These are phyloP conservation scores for Philopotamus ludificatus DNA, from an alignment of 1,140 invertebrate genomes.

Conservation along the genomic window DNA sequence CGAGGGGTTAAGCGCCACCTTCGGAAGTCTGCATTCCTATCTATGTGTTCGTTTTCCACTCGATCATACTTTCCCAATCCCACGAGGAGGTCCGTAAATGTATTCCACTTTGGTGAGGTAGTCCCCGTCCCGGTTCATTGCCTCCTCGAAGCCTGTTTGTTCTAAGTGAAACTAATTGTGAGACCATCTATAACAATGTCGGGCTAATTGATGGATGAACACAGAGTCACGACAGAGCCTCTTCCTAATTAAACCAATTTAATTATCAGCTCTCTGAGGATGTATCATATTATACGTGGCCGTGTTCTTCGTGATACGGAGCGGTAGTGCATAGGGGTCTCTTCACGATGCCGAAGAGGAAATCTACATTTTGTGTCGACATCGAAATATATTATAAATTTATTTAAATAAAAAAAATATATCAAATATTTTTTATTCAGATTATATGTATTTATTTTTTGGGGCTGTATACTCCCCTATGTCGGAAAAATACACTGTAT, in stretches of 20 bases:
- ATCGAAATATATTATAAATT: not conserved
- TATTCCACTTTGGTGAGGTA: not conserved
- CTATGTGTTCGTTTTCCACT: not conserved
- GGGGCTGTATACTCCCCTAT: too few relatives aligned
- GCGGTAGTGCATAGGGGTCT: not conserved
- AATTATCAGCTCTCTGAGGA: conserved; percentile 5
- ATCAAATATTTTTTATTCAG: too few relatives aligned
- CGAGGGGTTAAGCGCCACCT: not conserved
- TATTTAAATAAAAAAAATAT: not conserved
- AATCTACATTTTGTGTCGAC: not conserved
- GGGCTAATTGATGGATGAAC: conserved; percentile 36
- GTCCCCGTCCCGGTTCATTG: conserved; percentile 27
- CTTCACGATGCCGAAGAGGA: not conserved
- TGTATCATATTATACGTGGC: not conserved
- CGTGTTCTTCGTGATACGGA: not conserved
- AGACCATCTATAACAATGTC: conserved; percentile 30
- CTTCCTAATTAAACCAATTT: conserved; percentile 27
- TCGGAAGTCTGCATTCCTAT: not conserved
- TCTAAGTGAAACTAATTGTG: conserved; percentile 30
- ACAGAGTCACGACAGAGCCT: conserved; percentile 23
- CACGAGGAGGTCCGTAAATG: not conserved
- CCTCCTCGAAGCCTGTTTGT: conserved; percentile 22
- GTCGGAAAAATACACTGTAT: too few relatives aligned
- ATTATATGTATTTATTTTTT: too few relatives aligned
- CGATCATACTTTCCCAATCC: not conserved